Percentiles rank a stretch among this genome's conserved stretches.
phyloP scores from a whole-genome alignment of 1,140 invertebrate species.

The Papilio helenus region DNA sequence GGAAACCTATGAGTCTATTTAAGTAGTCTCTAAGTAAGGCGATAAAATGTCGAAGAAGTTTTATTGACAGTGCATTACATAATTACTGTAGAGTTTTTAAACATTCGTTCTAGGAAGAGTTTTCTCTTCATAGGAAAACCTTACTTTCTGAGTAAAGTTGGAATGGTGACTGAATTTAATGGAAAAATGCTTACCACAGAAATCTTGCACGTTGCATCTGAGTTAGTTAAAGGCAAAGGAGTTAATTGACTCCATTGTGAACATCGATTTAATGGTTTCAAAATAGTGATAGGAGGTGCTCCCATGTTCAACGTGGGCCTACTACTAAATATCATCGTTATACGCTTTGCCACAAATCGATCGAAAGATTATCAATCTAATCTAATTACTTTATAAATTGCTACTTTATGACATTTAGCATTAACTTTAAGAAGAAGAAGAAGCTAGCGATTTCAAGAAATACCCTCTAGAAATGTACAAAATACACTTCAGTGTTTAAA shows the following conservation, averaged over 20 bases:
- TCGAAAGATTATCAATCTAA: slow-evolving; percentile 33
- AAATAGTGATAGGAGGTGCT: slow-evolving; percentile 48
- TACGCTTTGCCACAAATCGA: background rate
- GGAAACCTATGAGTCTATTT: no score
- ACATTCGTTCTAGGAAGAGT: no score
- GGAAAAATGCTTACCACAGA: slow-evolving; percentile 40
- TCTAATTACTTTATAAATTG: background rate
- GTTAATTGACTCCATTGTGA: slow-evolving; percentile 66
- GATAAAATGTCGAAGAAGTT: no score
- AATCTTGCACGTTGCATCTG: slow-evolving; percentile 39
- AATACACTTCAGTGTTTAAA: background rate
- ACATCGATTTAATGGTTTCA: slow-evolving; percentile 45
- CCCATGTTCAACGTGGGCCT: slow-evolving; percentile 53
- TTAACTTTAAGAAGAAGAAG: no score
- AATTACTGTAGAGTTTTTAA: no score
- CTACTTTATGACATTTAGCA: background rate
- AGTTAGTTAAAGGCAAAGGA: slow-evolving; percentile 53
- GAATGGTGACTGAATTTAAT: background rate
- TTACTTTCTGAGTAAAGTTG: no score
- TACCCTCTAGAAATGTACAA: background rate
- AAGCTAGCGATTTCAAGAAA: background rate
- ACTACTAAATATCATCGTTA: slow-evolving; percentile 56
- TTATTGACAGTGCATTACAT: no score
- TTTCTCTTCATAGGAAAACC: no score
- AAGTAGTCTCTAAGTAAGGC: no score